Conservation (phyloP, 1,140 invertebrate genomes). For the Araneus ventricosus region DNA sequence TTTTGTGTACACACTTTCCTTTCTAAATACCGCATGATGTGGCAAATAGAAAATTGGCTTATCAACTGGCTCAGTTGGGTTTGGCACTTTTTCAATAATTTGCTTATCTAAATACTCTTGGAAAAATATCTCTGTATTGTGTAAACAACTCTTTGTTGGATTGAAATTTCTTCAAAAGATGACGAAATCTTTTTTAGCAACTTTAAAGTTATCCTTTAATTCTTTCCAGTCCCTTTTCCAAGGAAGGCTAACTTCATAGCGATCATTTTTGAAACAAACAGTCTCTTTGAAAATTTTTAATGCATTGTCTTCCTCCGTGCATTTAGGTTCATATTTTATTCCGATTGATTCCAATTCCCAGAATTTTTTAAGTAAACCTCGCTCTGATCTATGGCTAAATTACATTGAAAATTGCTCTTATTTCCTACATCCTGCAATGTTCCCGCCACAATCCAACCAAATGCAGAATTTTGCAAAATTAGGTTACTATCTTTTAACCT, state of each 20-base stretch:
- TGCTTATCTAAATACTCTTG: no score
- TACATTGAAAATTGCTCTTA: neutral
- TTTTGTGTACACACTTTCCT: neutral
- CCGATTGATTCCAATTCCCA: neutral
- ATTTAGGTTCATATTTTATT: neutral
- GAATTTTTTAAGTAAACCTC: no score
- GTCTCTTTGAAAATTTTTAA: neutral
- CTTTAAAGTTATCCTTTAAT: neutral
- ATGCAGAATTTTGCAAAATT: constrained; percentile 1
- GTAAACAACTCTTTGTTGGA: neutral
- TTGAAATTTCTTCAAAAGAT: neutral
- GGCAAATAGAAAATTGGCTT: constrained; percentile 19
- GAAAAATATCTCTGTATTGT: neutral
- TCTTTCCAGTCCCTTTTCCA: neutral
- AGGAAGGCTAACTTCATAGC: neutral
- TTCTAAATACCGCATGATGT: neutral
- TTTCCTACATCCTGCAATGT: neutral
- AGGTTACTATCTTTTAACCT: neutral
- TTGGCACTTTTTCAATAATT: no score
- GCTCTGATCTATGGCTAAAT: neutral
- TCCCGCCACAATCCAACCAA: neutral
- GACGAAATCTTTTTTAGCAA: neutral
- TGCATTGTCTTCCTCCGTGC: neutral
- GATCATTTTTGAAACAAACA: neutral
- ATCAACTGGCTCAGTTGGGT: no score